phyloP scores from a whole-genome alignment of 2,888 invertebrate species.

The Fragum whitleyi region DNA sequence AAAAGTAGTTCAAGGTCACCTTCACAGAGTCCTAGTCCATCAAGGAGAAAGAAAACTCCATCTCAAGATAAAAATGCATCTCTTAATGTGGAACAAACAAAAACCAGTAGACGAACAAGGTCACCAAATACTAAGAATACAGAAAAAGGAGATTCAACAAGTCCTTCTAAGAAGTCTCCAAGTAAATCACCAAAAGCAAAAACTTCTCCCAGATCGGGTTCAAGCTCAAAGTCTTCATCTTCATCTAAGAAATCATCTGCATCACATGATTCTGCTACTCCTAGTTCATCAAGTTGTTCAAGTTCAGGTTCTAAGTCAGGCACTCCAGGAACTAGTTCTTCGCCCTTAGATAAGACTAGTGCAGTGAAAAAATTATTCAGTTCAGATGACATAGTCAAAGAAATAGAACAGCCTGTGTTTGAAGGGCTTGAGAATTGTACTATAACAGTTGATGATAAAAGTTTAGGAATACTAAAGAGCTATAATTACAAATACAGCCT shows the following conservation, averaged over 20 bases:
- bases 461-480: conserved; percentile 6
- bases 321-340: neutral
- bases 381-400: neutral
- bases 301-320: conserved; percentile 9
- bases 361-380: conserved; percentile 7
- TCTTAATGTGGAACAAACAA: neutral
- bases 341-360: conserved; percentile 6
- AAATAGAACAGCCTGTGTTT: neutral
- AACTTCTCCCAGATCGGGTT: conserved; percentile 25
- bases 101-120: conserved; percentile 35
- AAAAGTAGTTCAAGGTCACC: conserved; percentile 22
- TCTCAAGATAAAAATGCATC: neutral
- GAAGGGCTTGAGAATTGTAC: conserved; percentile 20
- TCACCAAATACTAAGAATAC: conserved; percentile 63
- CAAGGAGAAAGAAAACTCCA: conserved; percentile 21
- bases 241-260: conserved; percentile 5
- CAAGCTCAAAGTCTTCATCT: conserved; percentile 28
- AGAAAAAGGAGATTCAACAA: conserved; percentile 59
- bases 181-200: conserved; percentile 37
- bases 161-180: conserved; percentile 52
- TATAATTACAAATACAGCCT: conserved; percentile 44
- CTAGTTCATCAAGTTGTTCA: neutral
- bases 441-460: conserved; percentile 22
- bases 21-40: conserved; percentile 45
- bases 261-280: conserved; percentile 3